Evolutionary conservation across 2,888 invertebrate genomes (phyloP).

Genomic region (Yponomeuta sedellus): DNA sequence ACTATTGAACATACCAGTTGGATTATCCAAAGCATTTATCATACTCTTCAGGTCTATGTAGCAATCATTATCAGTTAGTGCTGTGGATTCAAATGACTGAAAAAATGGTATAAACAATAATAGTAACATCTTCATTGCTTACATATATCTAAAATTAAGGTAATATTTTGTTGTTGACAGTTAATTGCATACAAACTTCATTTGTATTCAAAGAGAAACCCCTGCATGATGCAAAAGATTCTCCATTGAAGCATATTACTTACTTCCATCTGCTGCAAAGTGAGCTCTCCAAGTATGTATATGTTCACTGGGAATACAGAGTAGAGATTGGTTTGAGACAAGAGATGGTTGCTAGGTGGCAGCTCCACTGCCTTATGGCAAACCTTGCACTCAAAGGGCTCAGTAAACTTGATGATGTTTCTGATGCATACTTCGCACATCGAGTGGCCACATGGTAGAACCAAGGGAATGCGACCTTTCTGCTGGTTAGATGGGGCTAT

Average conservation of each 20-base stretch:
- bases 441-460: constrained; percentile 81
- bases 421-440: constrained; percentile 80
- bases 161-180: no score
- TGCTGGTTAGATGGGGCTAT: constrained; percentile 25
- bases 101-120: constrained; percentile 16
- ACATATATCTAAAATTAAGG: no score
- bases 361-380: constrained; percentile 55
- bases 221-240: neutral
- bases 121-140: constrained; percentile 13
- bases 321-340: constrained; percentile 32
- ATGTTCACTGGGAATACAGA: constrained; percentile 54
- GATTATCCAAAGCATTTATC: constrained; percentile 34
- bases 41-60: constrained; percentile 49
- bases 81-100: constrained; percentile 3
- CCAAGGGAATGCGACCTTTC: constrained; percentile 69
- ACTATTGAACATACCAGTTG: constrained; percentile 36
- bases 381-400: constrained; percentile 65
- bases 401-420: constrained; percentile 46
- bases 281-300: constrained; percentile 55
- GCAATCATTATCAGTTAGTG: constrained; percentile 27
- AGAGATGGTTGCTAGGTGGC: constrained; percentile 27
- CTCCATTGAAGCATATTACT: constrained; percentile 10
- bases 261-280: constrained; percentile 44
- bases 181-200: no score
- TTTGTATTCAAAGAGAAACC: neutral